These are phyloP conservation scores for Nemapogon koenigi DNA, from an alignment of 2,888 invertebrate genomes.

Conservation along the genomic window DNA sequence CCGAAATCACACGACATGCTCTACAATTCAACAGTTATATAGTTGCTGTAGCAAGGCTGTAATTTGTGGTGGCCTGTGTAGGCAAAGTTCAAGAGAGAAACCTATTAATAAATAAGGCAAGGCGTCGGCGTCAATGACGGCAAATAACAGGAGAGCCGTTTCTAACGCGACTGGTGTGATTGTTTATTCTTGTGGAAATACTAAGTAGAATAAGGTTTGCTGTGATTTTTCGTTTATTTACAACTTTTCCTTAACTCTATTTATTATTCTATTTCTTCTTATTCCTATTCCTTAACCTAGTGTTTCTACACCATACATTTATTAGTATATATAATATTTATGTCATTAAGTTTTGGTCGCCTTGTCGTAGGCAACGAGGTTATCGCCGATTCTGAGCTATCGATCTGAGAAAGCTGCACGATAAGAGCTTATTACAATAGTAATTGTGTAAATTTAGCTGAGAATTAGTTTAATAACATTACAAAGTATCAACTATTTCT, in stretches of 20 bases:
- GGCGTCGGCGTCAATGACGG: slow-evolving; percentile 31
- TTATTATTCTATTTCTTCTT: too few species aligned
- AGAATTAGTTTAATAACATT: too few species aligned
- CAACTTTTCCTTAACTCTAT: background rate
- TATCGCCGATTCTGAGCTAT: too few species aligned
- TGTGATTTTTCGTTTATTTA: background rate
- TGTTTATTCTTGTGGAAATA: slow-evolving; percentile 6
- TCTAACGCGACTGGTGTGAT: slow-evolving; percentile 20
- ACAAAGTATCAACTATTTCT: too few species aligned
- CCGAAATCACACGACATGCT: slow-evolving; percentile 5
- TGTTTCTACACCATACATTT: too few species aligned
- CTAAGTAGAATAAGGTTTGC: background rate
- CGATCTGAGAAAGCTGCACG: too few species aligned
- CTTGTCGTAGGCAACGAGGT: too few species aligned
- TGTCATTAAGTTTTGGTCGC: too few species aligned
- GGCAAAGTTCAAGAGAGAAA: slow-evolving; percentile 33
- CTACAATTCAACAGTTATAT: slow-evolving; percentile 11
- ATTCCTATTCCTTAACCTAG: too few species aligned
- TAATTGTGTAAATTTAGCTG: too few species aligned
- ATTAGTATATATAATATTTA: too few species aligned
- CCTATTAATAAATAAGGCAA: slow-evolving; percentile 29
- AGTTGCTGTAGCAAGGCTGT: slow-evolving; percentile 24
- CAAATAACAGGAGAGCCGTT: slow-evolving; percentile 37
- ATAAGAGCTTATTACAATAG: too few species aligned
- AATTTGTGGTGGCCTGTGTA: slow-evolving; percentile 33